Conservation (phyloP, 2,113 vertebrate genomes). For the Vombatus ursinus region DNA sequence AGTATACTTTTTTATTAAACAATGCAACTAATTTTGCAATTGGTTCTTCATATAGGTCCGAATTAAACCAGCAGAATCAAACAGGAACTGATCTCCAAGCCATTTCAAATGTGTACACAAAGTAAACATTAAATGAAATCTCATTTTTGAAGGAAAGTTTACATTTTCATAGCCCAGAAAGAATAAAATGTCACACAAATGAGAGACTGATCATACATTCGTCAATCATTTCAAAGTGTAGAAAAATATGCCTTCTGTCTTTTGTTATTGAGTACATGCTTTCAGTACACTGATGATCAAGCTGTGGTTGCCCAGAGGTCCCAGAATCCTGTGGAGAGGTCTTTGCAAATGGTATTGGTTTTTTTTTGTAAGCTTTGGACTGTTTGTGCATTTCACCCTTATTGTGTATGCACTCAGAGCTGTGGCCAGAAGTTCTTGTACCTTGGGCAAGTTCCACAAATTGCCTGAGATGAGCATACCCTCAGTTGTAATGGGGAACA, state of each 20-base stretch:
- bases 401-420: background rate
- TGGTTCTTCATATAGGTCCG: conserved; percentile 40
- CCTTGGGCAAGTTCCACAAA: background rate
- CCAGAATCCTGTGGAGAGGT: background rate
- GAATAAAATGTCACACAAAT: background rate
- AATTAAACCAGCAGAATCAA: conserved; percentile 47
- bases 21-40: conserved; percentile 16
- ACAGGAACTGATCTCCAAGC: conserved; percentile 19
- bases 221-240: background rate
- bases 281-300: background rate
- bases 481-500: too few species aligned
- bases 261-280: background rate
- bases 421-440: background rate
- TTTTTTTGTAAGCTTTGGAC: background rate
- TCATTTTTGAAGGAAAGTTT: conserved; percentile 50
- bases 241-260: background rate
- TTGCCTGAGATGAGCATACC: background rate
- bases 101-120: background rate
- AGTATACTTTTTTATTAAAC: conserved; percentile 43
- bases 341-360: background rate
- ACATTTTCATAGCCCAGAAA: background rate
- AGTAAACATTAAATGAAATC: conserved; percentile 45
- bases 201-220: background rate
- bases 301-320: background rate
- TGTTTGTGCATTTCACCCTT: background rate